Evolutionary conservation across 2,888 invertebrate species (phyloP).

Genomic region (Cremastinae sp.): DNA sequence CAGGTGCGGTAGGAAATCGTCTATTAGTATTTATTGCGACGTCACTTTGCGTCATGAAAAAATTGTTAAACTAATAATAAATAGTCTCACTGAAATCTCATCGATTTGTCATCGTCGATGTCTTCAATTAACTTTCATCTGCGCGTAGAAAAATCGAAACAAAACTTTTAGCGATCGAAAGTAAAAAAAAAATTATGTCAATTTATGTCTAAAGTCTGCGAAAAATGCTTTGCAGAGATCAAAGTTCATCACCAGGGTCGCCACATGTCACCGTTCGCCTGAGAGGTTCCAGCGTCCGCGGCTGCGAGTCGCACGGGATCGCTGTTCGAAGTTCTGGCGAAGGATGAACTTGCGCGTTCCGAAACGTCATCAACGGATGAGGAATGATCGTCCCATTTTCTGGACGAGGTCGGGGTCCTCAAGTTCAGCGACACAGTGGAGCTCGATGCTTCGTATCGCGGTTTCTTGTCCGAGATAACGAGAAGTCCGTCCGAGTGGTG

Average conservation of each 20-base stretch:
- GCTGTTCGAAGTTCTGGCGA: conserved; percentile 61
- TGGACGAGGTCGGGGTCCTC: conserved; percentile 51
- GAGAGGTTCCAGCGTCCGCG: conserved; percentile 67
- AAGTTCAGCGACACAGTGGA: conserved; percentile 66
- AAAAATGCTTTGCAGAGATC: conserved; percentile 11
- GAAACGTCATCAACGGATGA: conserved; percentile 68
- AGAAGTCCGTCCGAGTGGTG: conserved; percentile 75
- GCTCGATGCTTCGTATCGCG: conserved; percentile 72
- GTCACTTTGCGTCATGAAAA: not conserved
- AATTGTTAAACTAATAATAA: conserved; percentile 46
- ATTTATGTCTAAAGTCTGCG: conserved; percentile 30
- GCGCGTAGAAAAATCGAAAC: not conserved
- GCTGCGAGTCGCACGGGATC: conserved; percentile 61
- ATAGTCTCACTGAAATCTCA: conserved; percentile 46
- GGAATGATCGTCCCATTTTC: conserved; percentile 64
- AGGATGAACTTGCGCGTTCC: conserved; percentile 57
- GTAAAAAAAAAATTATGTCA: conserved; percentile 1
- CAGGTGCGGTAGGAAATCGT: conserved; percentile 24
- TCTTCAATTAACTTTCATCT: conserved; percentile 19
- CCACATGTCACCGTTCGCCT: conserved; percentile 82
- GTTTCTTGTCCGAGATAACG: conserved; percentile 74
- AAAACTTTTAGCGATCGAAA: conserved; percentile 14
- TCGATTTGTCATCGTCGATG: conserved; percentile 31
- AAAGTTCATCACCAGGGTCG: conserved; percentile 81
- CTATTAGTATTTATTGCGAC: not conserved